phyloP scores from a whole-genome alignment of 2,113 vertebrate species.

The Corythornis cristatus region DNA sequence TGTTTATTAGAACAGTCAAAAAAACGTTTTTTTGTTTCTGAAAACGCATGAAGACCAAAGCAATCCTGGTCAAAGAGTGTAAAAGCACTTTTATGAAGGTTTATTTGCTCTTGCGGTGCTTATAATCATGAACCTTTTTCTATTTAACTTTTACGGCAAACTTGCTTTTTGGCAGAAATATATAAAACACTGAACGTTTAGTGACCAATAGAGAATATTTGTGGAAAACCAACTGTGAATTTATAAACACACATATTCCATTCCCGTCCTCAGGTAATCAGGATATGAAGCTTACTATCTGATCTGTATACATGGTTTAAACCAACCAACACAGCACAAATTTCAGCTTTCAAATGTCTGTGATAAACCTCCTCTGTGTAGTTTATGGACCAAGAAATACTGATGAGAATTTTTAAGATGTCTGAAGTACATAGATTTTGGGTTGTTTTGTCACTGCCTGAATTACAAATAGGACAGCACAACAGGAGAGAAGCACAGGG shows the following conservation, averaged over 20 bases:
- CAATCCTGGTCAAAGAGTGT: neutral
- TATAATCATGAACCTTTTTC: neutral
- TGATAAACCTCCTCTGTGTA: neutral
- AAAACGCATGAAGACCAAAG: neutral
- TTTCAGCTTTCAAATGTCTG: neutral
- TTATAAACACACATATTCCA: neutral
- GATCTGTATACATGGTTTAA: neutral
- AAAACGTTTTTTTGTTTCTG: neutral
- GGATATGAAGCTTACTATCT: neutral
- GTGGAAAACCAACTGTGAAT: neutral
- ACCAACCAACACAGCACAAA: neutral
- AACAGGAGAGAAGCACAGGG: neutral
- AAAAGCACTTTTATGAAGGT: conserved; percentile 16
- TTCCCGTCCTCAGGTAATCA: neutral
- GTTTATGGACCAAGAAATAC: neutral
- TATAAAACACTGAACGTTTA: conserved; percentile 8
- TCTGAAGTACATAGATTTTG: neutral
- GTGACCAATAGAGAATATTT: conserved; percentile 29
- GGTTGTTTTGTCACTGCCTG: neutral
- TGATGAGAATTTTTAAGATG: neutral
- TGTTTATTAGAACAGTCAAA: conserved; percentile 16
- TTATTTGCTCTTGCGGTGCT: neutral
- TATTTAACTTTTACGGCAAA: conserved; percentile 6
- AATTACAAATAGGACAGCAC: neutral
- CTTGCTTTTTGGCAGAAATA: conserved; percentile 6